Percentiles rank a stretch among this genome's conserved stretches.
These are phyloP conservation scores for Moxostoma hubbsi DNA, from an alignment of 2,797 vertebrate species.

Conservation along the genomic window DNA sequence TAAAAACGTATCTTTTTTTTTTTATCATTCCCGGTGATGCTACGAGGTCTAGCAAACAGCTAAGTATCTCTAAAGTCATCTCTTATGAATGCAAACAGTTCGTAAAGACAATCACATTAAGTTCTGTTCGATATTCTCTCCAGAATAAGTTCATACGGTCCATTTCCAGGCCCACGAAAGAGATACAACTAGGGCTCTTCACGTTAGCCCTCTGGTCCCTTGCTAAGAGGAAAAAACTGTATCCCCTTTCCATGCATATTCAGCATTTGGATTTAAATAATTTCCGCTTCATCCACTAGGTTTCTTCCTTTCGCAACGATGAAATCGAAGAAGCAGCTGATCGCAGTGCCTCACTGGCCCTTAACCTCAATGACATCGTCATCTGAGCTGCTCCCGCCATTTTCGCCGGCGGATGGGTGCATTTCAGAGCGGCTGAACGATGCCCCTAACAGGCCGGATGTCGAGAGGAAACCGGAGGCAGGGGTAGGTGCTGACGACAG, in stretches of 20 bases:
- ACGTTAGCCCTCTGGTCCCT: constrained; percentile 65
- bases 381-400: constrained; percentile 93
- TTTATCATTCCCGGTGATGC: constrained; percentile 72
- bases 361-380: constrained; percentile 97
- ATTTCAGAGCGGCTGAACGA: constrained; percentile 81
- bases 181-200: constrained; percentile 34
- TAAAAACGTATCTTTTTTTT: constrained; percentile 64
- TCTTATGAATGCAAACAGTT: constrained; percentile 64
- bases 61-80: constrained; percentile 70
- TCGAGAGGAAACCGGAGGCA: constrained; percentile 82
- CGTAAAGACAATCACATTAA: constrained; percentile 60
- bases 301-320: constrained; percentile 1
- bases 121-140: constrained; percentile 52
- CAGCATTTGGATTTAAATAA: constrained; percentile 71
- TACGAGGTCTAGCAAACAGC: constrained; percentile 77
- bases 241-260: constrained; percentile 59
- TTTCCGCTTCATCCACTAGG: constrained; percentile 33
- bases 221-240: constrained; percentile 45
- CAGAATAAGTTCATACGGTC: constrained; percentile 51
- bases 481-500: constrained; percentile 74
- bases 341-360: constrained; percentile 81
- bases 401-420: constrained; percentile 81
- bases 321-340: constrained; percentile 11
- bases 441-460: constrained; percentile 83
- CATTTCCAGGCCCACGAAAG: constrained; percentile 29